Conservation (phyloP, 2,888 invertebrate species). For the Lacanobia wlatinum region DNA sequence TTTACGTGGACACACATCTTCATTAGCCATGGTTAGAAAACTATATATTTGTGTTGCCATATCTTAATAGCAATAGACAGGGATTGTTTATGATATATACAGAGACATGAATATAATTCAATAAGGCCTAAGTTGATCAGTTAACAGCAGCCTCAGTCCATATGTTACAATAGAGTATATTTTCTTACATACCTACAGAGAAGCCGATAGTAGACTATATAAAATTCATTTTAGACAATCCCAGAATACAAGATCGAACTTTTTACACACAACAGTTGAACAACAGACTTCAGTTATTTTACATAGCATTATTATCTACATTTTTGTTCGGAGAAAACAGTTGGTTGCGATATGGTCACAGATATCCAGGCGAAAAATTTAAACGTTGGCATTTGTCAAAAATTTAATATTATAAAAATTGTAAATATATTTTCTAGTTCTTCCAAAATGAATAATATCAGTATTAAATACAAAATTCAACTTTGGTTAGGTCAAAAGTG, state of each 20-base stretch:
- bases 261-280: slow-evolving; percentile 87
- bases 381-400: slow-evolving; percentile 85
- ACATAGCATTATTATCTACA: slow-evolving; percentile 68
- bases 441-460: slow-evolving; percentile 89
- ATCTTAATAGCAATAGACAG: slow-evolving; percentile 40
- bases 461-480: slow-evolving; percentile 91
- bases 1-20: slow-evolving; percentile 48
- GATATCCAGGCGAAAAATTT: slow-evolving; percentile 86
- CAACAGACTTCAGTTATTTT: slow-evolving; percentile 77
- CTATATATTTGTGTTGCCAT: slow-evolving; percentile 36
- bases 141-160: slow-evolving; percentile 75
- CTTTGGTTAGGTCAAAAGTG: slow-evolving; percentile 90
- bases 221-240: slow-evolving; percentile 89
- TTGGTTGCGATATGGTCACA: slow-evolving; percentile 90
- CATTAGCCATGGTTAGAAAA: slow-evolving; percentile 24
- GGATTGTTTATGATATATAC: slow-evolving; percentile 24
- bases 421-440: slow-evolving; percentile 90
- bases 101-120: slow-evolving; percentile 52
- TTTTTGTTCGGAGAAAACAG: slow-evolving; percentile 76
- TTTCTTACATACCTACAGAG: slow-evolving; percentile 86
- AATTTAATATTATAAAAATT: slow-evolving; percentile 74
- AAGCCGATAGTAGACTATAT: slow-evolving; percentile 88
- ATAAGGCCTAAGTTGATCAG: slow-evolving; percentile 53
- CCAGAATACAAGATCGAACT: slow-evolving; percentile 91
- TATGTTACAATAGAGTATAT: slow-evolving; percentile 89